Conservation (phyloP, 2,113 vertebrate species). For the Xiphophorus maculatus region DNA sequence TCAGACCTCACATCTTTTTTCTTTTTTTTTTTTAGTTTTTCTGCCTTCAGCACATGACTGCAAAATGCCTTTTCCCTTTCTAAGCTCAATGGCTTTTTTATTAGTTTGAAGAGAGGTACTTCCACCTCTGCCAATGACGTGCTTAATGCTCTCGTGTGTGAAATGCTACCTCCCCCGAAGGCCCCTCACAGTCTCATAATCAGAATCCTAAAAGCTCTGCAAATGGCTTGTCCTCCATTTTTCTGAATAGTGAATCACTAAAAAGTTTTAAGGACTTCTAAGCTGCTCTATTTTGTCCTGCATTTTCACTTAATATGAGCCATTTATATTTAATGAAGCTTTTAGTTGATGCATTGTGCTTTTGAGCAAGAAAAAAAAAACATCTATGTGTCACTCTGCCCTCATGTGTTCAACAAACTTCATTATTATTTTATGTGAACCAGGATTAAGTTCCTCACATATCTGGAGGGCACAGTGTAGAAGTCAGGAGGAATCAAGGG, state of each 20-base stretch:
- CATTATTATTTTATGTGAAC: slow-evolving; percentile 32
- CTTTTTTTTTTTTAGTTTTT: not conserved
- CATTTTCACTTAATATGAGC: not conserved
- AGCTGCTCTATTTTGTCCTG: not conserved
- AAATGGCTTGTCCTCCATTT: slow-evolving; percentile 1
- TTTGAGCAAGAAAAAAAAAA: not conserved
- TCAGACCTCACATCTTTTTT: not conserved
- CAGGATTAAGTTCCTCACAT: not conserved
- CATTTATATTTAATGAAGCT: slow-evolving; percentile 30
- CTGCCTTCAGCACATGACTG: not conserved
- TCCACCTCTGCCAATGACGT: slow-evolving; percentile 38
- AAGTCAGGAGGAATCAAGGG: slow-evolving; percentile 14
- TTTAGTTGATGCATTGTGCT: slow-evolving; percentile 21
- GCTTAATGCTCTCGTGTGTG: slow-evolving; percentile 33
- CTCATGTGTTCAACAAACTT: slow-evolving; percentile 24
- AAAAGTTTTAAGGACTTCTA: slow-evolving; percentile 11
- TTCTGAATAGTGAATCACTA: slow-evolving; percentile 8
- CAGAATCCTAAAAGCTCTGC: slow-evolving; percentile 33
- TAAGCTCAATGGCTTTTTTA: slow-evolving; percentile 25
- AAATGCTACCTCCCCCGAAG: slow-evolving; percentile 30
- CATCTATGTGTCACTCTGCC: slow-evolving; percentile 7
- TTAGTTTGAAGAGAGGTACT: slow-evolving; percentile 39
- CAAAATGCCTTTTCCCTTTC: slow-evolving; percentile 4
- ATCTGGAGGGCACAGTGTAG: slow-evolving; percentile 9
- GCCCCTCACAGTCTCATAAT: slow-evolving; percentile 38